Evolutionary conservation across 2,888 invertebrate species (phyloP).

Genomic region (Coelogynopora nodosa): DNA sequence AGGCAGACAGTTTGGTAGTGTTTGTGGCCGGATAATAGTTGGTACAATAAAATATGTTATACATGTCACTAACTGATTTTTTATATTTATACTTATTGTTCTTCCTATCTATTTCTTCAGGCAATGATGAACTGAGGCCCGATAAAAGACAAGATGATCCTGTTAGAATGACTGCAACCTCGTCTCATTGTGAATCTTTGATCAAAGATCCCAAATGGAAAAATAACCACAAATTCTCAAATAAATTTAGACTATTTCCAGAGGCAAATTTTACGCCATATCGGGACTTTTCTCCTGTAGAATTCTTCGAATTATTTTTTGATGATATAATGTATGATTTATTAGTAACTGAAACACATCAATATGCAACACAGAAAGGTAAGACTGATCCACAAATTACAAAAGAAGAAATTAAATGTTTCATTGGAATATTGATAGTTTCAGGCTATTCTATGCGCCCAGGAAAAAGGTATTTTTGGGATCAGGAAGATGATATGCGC

Average conservation of each 20-base stretch:
- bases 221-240: constrained; percentile 19
- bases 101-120: background rate
- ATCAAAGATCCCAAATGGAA: constrained; percentile 18
- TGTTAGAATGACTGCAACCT: constrained; percentile 22
- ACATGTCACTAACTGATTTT: too few relatives aligned
- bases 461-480: constrained; percentile 23
- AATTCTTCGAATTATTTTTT: constrained; percentile 34
- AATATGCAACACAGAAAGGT: constrained; percentile 25
- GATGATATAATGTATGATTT: constrained; percentile 11
- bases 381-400: constrained; percentile 29
- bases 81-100: too few relatives aligned
- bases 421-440: constrained; percentile 32
- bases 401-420: constrained; percentile 13
- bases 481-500: background rate
- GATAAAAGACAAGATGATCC: constrained; percentile 18
- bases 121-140: background rate
- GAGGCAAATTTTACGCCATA: background rate
- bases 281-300: constrained; percentile 21
- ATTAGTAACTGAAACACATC: constrained; percentile 31
- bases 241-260: background rate
- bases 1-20: too few relatives aligned
- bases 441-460: constrained; percentile 19
- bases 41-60: too few relatives aligned
- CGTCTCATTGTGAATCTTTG: constrained; percentile 10
- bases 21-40: too few relatives aligned